phyloP scores from a whole-genome alignment of 2,113 vertebrate genomes.

The Epinephelus cyanopodus region DNA sequence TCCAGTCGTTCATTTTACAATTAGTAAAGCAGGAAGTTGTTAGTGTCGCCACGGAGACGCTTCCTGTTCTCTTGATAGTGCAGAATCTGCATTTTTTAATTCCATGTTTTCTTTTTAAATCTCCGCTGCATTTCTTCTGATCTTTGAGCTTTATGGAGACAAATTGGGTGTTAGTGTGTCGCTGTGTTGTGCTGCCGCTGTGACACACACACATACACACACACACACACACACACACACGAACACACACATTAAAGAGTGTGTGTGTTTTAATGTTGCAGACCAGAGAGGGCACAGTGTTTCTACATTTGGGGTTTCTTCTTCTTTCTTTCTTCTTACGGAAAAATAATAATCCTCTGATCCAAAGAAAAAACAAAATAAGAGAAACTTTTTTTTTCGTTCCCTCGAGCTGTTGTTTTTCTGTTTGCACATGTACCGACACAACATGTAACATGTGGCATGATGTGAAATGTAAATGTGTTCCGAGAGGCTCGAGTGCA shows the following conservation, averaged over 20 bases:
- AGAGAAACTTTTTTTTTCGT: neutral
- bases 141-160: conserved; percentile 74
- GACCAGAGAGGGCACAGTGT: neutral
- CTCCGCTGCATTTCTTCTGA: conserved; percentile 52
- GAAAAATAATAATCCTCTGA: neutral
- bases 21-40: conserved; percentile 75
- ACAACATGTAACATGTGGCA: neutral
- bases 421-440: neutral
- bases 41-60: conserved; percentile 46
- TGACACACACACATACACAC: conserved; percentile 11
- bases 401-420: neutral
- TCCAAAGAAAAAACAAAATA: too few species aligned
- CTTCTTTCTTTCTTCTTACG: neutral
- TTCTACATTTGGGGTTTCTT: neutral
- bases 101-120: conserved; percentile 43
- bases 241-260: conserved; percentile 22
- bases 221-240: conserved; percentile 19
- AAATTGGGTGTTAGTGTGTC: conserved; percentile 68
- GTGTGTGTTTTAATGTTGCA: conserved; percentile 29
- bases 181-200: conserved; percentile 23
- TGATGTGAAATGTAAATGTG: neutral
- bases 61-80: conserved; percentile 65
- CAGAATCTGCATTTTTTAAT: conserved; percentile 51
- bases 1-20: conserved; percentile 67
- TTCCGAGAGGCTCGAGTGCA: neutral